Conservation (phyloP, 2,113 vertebrate species). For the Gallinago jamesoni region DNA sequence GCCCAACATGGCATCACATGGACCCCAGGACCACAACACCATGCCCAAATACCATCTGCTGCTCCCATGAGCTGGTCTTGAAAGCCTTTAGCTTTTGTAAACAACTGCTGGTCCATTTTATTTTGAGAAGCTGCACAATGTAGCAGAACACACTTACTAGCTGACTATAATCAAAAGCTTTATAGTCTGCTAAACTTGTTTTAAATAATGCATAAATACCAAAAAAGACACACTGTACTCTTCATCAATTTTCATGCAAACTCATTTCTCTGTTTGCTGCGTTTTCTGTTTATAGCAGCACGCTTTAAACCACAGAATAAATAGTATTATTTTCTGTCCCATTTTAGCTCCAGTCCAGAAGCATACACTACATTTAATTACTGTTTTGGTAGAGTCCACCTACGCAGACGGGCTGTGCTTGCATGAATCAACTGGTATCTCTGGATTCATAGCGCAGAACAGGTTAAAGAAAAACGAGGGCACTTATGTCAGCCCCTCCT, state of each 20-base stretch:
- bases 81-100: conserved; percentile 19
- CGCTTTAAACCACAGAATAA: conserved; percentile 9
- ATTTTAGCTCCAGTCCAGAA: conserved; percentile 24
- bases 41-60: background rate
- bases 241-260: background rate
- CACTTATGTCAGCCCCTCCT: conserved; percentile 24
- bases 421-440: background rate
- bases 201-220: conserved; percentile 42
- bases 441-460: background rate
- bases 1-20: background rate
- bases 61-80: background rate
- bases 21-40: background rate
- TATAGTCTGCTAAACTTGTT: conserved; percentile 29
- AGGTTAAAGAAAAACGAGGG: conserved; percentile 41
- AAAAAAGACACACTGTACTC: background rate
- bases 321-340: conserved; percentile 3
- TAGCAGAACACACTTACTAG: conserved; percentile 19
- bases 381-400: background rate
- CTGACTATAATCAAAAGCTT: conserved; percentile 29
- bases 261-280: background rate
- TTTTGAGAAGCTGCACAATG: conserved; percentile 18
- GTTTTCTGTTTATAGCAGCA: conserved; percentile 29
- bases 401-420: background rate
- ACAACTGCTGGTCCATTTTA: background rate
- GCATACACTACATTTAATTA: conserved; percentile 4